Conservation (phyloP, 2,888 invertebrate species). For the Poecilobothrus nobilitatus region DNA sequence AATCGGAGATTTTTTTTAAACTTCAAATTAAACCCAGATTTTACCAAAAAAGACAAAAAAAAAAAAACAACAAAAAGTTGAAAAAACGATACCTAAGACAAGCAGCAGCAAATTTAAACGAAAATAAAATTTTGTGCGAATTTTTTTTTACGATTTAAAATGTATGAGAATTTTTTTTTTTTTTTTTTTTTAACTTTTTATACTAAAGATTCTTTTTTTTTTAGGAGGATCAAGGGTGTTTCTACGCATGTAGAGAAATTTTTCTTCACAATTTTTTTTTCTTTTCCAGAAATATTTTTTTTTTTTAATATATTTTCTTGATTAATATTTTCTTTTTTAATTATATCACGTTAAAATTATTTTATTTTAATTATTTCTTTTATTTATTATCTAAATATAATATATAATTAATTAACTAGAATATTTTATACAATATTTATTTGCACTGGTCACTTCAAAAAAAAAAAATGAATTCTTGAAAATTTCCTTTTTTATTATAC, state of each 20-base stretch:
- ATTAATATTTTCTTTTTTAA: conserved; percentile 2
- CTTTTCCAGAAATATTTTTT: background rate
- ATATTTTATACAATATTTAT: background rate
- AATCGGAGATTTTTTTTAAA: background rate
- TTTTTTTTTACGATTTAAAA: background rate
- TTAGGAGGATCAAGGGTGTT: background rate
- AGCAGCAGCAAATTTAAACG: background rate
- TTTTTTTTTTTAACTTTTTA: background rate
- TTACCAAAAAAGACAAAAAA: background rate
- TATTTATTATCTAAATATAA: background rate
- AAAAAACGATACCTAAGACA: too few relatives aligned
- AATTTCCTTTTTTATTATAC: background rate
- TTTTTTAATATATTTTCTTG: background rate
- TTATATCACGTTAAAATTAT: background rate
- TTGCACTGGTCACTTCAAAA: background rate
- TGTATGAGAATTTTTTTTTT: background rate
- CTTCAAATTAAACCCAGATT: background rate
- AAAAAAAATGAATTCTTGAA: background rate
- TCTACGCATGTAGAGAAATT: conserved; percentile 3
- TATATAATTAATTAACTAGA: background rate
- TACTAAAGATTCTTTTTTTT: background rate
- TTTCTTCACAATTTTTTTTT: background rate
- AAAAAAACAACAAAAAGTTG: background rate
- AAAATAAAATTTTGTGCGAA: background rate
- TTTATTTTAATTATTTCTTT: background rate